Evolutionary conservation across 2,888 invertebrate species (phyloP).

Genomic region (Anticlea derivata): DNA sequence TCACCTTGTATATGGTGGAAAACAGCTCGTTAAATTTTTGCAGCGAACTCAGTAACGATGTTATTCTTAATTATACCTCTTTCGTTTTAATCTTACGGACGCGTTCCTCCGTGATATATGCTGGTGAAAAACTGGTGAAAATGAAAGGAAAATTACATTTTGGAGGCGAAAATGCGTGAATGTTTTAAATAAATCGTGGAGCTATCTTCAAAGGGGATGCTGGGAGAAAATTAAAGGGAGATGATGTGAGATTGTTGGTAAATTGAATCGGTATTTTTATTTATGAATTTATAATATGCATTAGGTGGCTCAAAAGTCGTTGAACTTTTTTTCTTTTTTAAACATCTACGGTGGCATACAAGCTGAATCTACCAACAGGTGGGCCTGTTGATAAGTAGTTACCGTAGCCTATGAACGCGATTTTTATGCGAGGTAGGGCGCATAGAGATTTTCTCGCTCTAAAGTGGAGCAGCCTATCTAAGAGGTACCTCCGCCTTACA

Average conservation of each 20-base stretch:
- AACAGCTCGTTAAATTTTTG: conserved; percentile 29
- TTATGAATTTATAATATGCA: no score
- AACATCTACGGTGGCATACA: no score
- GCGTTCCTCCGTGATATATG: conserved; percentile 18
- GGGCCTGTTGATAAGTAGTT: no score
- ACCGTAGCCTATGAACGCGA: no score
- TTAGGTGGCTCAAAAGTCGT: no score
- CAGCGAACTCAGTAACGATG: conserved; percentile 19
- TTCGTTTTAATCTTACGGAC: conserved; percentile 25
- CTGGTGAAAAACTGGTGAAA: conserved; percentile 16
- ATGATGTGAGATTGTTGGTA: conserved; percentile 3
- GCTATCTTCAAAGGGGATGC: conserved; percentile 15
- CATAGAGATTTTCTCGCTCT: no score
- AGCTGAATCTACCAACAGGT: no score
- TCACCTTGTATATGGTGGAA: conserved; percentile 11
- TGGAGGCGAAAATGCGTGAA: conserved; percentile 18
- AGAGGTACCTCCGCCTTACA: no score
- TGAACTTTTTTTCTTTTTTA: no score
- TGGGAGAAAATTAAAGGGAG: conserved; percentile 18
- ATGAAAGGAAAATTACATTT: conserved; percentile 22
- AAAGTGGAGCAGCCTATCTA: no score
- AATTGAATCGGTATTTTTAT: conserved; percentile 5
- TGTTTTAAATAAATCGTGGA: conserved; percentile 22
- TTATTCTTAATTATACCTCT: conserved; percentile 31
- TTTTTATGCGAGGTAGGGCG: no score